A percentile compares a stretch with the other conserved stretches of the same genome.
phyloP scores from a whole-genome alignment of 1,140 invertebrate species.

The Apis cerana region DNA sequence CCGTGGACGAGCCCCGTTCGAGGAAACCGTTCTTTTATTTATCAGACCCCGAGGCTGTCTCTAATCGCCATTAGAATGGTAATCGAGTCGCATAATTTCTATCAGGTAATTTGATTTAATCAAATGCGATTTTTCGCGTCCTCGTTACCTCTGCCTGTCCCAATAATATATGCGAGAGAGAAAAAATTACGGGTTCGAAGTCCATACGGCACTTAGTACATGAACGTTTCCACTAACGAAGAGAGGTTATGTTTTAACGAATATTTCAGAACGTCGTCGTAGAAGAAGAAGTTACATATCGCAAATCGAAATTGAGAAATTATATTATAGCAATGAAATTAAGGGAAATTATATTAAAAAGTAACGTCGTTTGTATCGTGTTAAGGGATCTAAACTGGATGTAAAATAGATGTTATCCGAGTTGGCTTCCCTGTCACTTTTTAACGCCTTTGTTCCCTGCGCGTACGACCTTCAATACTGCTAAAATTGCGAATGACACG shows the following conservation, averaged over 20 bases:
- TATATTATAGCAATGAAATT: too few relatives aligned
- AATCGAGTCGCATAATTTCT: slow-evolving; percentile 43
- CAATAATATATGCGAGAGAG: neutral
- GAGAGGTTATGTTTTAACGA: too few relatives aligned
- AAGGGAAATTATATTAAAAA: too few relatives aligned
- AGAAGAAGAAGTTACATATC: too few relatives aligned
- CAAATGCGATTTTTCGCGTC: slow-evolving; percentile 9
- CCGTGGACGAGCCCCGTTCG: neutral
- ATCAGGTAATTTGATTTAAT: slow-evolving; percentile 56
- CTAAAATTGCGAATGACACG: slow-evolving; percentile 12
- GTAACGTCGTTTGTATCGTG: too few relatives aligned
- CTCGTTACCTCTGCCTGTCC: neutral
- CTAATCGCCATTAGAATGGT: slow-evolving; percentile 49
- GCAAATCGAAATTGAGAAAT: too few relatives aligned
- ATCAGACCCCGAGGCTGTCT: neutral
- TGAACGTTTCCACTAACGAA: too few relatives aligned
- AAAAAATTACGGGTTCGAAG: neutral
- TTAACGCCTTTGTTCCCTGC: neutral
- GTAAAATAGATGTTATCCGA: too few relatives aligned
- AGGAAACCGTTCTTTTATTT: slow-evolving; percentile 39
- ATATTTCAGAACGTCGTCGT: too few relatives aligned
- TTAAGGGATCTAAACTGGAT: too few relatives aligned
- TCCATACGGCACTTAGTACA: too few relatives aligned
- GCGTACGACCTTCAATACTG: neutral
- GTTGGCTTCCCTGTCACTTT: too few relatives aligned